Base-by-base conservation (phyloP, 2,888 invertebrate species). In the Dendrolimus houi region DNA sequence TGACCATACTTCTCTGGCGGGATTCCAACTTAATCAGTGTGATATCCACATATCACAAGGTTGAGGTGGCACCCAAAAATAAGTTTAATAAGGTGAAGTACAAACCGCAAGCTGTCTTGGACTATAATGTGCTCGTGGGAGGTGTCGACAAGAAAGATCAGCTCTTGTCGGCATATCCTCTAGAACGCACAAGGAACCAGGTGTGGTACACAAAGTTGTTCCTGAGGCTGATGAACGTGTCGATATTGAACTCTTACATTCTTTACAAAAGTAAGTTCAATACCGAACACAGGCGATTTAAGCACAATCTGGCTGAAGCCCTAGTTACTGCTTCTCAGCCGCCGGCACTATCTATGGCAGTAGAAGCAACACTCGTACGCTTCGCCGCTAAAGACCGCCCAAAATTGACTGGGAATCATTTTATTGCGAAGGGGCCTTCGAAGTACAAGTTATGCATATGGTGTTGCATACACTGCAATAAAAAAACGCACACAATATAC, bases 1-100 rank as follows among this genome's bases (percentile, higher is more conserved):
- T 75, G 59, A 62, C 83, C 72, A 60, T 86, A 71, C 63, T 83
- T 77, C 55, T 82, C 77, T 65, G 82, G 67, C 56, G 73, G 66
- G 62, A 74, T 61, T 54, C 67, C 29, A 71, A 69, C 52, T 12
- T 70, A 14, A 66, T 66, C 52, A 60, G 64, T 54, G 63, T 69
- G 65, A 65, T 69, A 57, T 63, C 66, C 2, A 67, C 68, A 9
- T 66, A 60, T 54, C 66, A 68, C 53, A 2, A 41, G 8, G 40
- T 62, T 9, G 52, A 60, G 62, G 42, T 56, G 0, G 63, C 62
- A 1, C 58, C 41, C 3, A n/a, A 12, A 1, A 13, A 60, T 0
- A 63, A 63, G 52, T 60, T 61, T 10, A 57, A 60, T 47, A 9
- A 47, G 8, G 8, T 9, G 1, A 8, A 10, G 47, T 47, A 17